A percentile compares a stretch with the other conserved stretches of the same genome.
Conservation (phyloP, 2,113 vertebrate genomes). For the Sinocyclocheilus anophthalmus region DNA sequence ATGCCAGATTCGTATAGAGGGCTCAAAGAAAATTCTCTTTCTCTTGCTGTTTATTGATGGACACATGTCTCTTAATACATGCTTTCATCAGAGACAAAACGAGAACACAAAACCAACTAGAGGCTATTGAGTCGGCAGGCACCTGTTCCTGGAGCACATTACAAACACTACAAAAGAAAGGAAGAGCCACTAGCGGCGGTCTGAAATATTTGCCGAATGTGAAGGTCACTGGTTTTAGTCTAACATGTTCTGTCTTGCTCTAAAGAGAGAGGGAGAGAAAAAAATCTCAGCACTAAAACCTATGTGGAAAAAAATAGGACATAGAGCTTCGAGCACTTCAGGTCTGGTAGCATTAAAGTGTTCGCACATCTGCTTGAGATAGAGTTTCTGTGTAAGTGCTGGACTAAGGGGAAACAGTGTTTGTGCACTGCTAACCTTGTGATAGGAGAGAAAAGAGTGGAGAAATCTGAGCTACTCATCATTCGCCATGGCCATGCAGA, state of each 20-base stretch:
- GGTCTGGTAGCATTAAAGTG: conserved; percentile 52
- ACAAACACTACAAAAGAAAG: conserved; percentile 58
- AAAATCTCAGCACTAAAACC: conserved; percentile 33
- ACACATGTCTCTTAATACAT: conserved; percentile 49
- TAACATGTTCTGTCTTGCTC: conserved; percentile 36
- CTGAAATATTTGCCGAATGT: conserved; percentile 62
- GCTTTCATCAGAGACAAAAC: conserved; percentile 61
- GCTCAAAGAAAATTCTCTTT: neutral
- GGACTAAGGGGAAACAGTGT: conserved; percentile 62
- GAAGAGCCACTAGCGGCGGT: conserved; percentile 56
- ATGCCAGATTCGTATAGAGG: neutral
- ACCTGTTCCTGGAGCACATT: conserved; percentile 58
- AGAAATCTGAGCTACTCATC: conserved; percentile 66
- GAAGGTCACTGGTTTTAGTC: conserved; percentile 64
- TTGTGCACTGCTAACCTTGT: conserved; percentile 58
- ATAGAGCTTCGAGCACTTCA: conserved; percentile 50
- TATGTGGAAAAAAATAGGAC: conserved; percentile 31
- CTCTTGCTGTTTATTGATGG: conserved; percentile 13
- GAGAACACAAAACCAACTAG: conserved; percentile 58
- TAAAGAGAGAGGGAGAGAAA: conserved; percentile 9
- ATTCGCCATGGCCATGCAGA: conserved; percentile 19
- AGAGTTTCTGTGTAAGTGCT: conserved; percentile 69
- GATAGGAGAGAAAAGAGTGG: conserved; percentile 60
- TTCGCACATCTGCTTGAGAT: conserved; percentile 60
- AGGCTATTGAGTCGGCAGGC: conserved; percentile 62